Evolutionary conservation across 2,797 vertebrate species (phyloP).

Genomic region (Platyrinchus mystaceus): DNA sequence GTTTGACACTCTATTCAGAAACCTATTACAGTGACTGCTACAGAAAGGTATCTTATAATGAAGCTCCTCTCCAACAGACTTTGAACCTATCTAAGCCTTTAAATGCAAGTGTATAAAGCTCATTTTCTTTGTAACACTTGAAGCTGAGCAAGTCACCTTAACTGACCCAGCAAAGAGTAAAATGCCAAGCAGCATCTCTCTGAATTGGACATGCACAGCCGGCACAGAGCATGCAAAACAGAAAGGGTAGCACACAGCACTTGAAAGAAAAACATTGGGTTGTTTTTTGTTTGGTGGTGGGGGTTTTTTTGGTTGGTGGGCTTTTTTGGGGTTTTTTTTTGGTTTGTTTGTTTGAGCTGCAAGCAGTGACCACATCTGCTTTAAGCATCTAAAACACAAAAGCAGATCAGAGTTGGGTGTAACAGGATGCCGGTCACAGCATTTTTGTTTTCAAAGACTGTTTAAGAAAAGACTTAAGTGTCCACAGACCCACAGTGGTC

Average conservation of each 20-base stretch:
- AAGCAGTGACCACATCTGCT: background rate
- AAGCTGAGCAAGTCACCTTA: background rate
- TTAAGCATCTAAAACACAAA: background rate
- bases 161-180: background rate
- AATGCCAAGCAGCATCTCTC: background rate
- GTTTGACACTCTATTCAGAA: conserved; percentile 4
- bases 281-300: rapidly evolving
- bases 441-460: background rate
- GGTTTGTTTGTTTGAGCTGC: background rate
- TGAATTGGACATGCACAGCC: background rate
- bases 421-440: background rate
- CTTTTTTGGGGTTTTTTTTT: background rate
- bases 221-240: background rate
- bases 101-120: background rate
- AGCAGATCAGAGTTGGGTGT: background rate
- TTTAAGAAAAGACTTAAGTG: background rate
- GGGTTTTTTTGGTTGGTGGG: background rate
- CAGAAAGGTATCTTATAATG: background rate
- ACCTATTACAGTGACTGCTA: background rate
- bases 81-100: background rate
- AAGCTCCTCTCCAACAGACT: background rate
- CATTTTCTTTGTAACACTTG: background rate
- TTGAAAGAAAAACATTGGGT: background rate
- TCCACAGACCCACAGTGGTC: background rate
- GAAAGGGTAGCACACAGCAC: background rate